Evolutionary conservation across 2,113 vertebrate genomes (phyloP), one percentile per base, ranked within the genome.

Genomic region (Petaurus breviceps): DNA sequence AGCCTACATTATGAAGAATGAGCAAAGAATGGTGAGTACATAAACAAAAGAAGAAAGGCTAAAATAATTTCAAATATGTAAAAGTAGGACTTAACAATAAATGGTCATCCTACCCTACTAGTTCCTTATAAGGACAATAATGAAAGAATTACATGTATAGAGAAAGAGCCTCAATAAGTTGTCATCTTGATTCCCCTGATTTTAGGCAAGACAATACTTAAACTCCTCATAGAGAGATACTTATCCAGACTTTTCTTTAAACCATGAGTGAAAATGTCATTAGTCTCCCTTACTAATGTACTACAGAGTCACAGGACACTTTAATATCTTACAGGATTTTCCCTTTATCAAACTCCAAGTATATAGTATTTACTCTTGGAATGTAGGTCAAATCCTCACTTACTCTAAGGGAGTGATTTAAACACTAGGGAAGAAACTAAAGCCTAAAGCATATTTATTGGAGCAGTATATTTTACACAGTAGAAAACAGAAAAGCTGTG

Each of bases 21-120:
- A 95, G 90, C 55, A 95, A 95, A 96, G n/a, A 55, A 8, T 89
- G 11, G 9, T 25, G 14, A 91, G 14, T 89, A 51, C 5, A 90
- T 16, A 43, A 23, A 91, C n/a, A 84, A 96, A 97, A 68, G 57
- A 94, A 2, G 14, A 97, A 93, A 92, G 68, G 90, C 24, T 93
- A 68, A 95, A 97, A 95, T 37, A 51, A 84, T 43, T 95, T 68
- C 14, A 51, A 92, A 90, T 49, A 61, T 10, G 0, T 26, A 96
- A 94, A 68, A 12, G 31, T 93, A 46, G 5, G 0, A 50, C 37
- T 0, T 90, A 22, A 95, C 31, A 50, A 91, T 90, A 26, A 92
- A 54, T 55, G 77, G 0, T 1, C 51, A 95, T 22, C 3, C 0
- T 96, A 92, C 11, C 22, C 8, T 93, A 91, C 9, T 37, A 68